Base-by-base conservation (phyloP, 2,888 invertebrate genomes). In the Hydriomena furcata region DNA sequence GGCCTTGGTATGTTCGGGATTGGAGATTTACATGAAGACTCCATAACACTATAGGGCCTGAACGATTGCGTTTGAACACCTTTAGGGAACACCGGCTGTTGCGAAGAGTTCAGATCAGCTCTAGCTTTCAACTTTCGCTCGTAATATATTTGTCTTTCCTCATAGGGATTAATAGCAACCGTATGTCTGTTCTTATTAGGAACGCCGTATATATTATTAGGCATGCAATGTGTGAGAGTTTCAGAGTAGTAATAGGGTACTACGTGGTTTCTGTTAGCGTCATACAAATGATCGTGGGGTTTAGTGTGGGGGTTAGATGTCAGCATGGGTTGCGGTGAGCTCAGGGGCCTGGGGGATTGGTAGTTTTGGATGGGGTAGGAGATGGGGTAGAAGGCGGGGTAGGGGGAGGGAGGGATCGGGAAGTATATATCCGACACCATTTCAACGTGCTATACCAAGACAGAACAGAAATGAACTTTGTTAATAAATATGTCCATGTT, bases 351-450 rank as follows among this genome's bases (percentile, higher is more conserved):
- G 12, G 55, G 41, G 6, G 46, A 36, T 10, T 53, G 56, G 30
- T 60, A 58, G 13, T 55, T 55, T 2, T 41, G 55, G 62, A 91
- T 78, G 20, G 91, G 91, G 67, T 87, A 84, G 60, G 84, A 87
- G 46, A 84, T 83, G 21, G 82, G 89, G 64, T 88, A 82, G 66
- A 85, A 82, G 68, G 88, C 82, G 36, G 91, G 84, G 68, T 84
- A 85, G 0, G 85, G 82, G 56, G 88, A 85, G 32, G 86, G 83
- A 12, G 89, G 85, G 60, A 90, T 82, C 12, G 93, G 93, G 70
- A 94, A 93, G 88, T 93, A 94, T 80, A 94, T 92, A 87, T 94
- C 94, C 91, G 94, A 93, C 91, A 93, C 93, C 92, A 94, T 92
- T 91, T 94, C 94, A 91, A 93, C 91, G 86, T 93, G 94, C 94